Evolutionary conservation across 2,797 vertebrate species (phyloP).

Genomic region (Melanotaenia trifasciata): DNA sequence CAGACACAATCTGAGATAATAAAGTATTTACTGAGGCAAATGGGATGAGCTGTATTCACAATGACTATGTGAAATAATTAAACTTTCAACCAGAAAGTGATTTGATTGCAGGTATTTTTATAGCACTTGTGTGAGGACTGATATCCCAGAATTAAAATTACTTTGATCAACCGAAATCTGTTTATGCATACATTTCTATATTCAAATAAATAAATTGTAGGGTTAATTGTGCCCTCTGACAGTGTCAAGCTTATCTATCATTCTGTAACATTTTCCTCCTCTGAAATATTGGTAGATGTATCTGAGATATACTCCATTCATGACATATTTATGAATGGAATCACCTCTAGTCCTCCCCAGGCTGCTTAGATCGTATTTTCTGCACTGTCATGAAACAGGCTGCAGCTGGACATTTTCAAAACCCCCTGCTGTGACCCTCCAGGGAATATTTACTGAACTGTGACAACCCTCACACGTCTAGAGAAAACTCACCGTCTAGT

Average conservation of each 20-base stretch:
- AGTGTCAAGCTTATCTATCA: slow-evolving; percentile 15
- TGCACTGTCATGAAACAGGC: slow-evolving; percentile 36
- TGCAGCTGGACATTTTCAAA: slow-evolving; percentile 55
- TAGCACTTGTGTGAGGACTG: neutral
- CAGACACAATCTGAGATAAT: slow-evolving; percentile 12
- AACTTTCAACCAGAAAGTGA: neutral
- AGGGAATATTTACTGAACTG: slow-evolving; percentile 64
- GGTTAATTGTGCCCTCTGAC: neutral
- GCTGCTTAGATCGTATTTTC: slow-evolving; percentile 48
- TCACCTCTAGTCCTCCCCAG: slow-evolving; percentile 41
- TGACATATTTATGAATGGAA: slow-evolving; percentile 36
- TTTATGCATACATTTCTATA: neutral
- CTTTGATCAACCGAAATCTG: slow-evolving; percentile 9
- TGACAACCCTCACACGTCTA: slow-evolving; percentile 64
- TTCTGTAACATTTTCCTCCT: slow-evolving; percentile 22
- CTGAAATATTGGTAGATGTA: slow-evolving; percentile 19
- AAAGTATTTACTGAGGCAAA: slow-evolving; percentile 3
- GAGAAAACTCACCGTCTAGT: slow-evolving; percentile 54
- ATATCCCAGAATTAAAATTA: neutral
- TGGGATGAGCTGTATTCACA: neutral
- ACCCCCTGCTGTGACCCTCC: slow-evolving; percentile 47
- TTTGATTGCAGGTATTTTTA: neutral
- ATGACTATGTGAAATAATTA: neutral
- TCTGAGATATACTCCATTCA: neutral
- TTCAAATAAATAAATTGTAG: slow-evolving; percentile 1